Conservation (phyloP, 2,113 vertebrate genomes). For the Syrrhaptes paradoxus region DNA sequence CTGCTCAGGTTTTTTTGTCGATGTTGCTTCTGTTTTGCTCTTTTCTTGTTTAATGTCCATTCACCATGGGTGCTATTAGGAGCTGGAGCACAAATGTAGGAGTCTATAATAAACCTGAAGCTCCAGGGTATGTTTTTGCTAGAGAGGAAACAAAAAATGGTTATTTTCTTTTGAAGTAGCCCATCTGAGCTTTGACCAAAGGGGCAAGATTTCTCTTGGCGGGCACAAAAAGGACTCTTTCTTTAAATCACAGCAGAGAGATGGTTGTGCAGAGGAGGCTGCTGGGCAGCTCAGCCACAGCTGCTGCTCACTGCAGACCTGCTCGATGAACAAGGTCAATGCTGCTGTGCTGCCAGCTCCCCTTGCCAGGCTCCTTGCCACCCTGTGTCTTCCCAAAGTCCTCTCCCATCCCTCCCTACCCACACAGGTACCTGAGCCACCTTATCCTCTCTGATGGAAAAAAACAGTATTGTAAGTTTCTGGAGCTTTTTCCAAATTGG, state of each 20-base stretch:
- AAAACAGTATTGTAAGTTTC: neutral
- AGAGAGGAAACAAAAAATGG: neutral
- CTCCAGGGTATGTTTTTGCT: neutral
- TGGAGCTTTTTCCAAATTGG: neutral
- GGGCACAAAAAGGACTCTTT: neutral
- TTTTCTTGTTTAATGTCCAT: neutral
- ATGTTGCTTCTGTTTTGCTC: neutral
- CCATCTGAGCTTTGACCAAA: neutral
- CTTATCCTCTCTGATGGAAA: neutral
- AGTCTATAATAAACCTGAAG: neutral
- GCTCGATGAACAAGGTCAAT: too few species aligned
- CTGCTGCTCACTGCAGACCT: accelerated
- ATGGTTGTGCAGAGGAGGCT: neutral
- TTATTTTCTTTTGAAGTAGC: neutral
- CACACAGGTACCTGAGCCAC: accelerated
- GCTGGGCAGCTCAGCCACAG: neutral
- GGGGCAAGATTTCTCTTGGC: neutral
- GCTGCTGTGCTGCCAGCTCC: neutral
- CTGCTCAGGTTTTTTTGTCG: neutral
- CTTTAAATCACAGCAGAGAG: neutral
- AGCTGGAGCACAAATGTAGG: neutral
- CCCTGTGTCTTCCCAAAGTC: neutral
- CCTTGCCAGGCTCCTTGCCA: neutral
- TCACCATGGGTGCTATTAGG: neutral
- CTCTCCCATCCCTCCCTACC: neutral